Percentiles rank a stretch among this genome's conserved stretches.
Conservation (phyloP, 2,888 invertebrate genomes). For the Thymelicus acteon region DNA sequence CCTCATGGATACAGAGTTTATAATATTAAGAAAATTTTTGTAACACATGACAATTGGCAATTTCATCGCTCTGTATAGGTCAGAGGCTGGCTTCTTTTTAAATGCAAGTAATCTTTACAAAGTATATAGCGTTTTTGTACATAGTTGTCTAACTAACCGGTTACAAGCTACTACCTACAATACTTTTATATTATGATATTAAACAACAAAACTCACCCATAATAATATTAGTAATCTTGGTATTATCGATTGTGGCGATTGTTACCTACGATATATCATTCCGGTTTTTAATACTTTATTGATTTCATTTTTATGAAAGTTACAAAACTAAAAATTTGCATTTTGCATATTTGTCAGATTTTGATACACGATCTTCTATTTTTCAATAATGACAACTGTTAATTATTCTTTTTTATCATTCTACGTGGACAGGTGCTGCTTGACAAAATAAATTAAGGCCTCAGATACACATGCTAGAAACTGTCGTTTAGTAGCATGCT, state of each 20-base stretch:
- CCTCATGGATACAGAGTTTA: background rate
- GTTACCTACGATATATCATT: conserved; percentile 23
- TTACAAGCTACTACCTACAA: background rate
- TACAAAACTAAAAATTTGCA: conserved; percentile 37
- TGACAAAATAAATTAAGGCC: background rate
- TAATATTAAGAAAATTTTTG: background rate
- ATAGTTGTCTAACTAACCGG: conserved; percentile 63
- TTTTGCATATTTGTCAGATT: conserved; percentile 58
- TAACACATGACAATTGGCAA: background rate
- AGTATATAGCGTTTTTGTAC: conserved; percentile 63
- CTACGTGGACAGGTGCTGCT: conserved; percentile 25
- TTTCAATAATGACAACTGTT: conserved; percentile 63
- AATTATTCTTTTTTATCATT: conserved; percentile 37
- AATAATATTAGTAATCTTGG: conserved; percentile 45
- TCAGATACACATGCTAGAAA: too few species aligned
- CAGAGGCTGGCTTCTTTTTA: conserved; percentile 61
- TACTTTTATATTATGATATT: background rate
- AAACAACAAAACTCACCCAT: conserved; percentile 70
- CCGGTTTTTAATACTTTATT: conserved; percentile 10
- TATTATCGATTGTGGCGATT: background rate
- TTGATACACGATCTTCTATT: conserved; percentile 64
- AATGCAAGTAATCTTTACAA: conserved; percentile 31
- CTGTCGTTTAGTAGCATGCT: too few species aligned
- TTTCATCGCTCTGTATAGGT: background rate
- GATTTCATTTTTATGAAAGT: conserved; percentile 27